Conservation (phyloP, 2,797 vertebrate genomes). For the Lerista edwardsae region DNA sequence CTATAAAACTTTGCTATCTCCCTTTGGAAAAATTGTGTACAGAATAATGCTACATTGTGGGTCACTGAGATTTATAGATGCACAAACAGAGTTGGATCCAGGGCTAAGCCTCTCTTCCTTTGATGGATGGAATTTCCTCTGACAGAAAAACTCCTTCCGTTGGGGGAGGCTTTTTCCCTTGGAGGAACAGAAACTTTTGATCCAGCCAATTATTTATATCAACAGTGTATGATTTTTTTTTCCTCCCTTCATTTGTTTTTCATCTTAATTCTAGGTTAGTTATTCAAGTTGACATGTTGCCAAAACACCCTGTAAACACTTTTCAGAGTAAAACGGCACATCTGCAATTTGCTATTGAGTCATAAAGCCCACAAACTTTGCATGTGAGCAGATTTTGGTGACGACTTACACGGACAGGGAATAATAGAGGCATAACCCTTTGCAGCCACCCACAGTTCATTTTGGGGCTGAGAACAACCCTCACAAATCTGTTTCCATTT, state of each 20-base stretch:
- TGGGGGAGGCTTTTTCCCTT: background rate
- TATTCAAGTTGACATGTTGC: conserved; percentile 43
- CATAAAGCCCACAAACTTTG: conserved; percentile 65
- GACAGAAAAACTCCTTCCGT: background rate
- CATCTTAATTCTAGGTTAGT: background rate
- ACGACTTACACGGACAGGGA: conserved; percentile 63
- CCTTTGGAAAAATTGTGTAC: too few relatives aligned
- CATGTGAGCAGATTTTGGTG: conserved; percentile 74
- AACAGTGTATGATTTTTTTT: background rate
- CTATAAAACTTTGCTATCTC: too few relatives aligned
- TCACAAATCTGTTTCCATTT: conserved; percentile 82
- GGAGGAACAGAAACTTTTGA: background rate
- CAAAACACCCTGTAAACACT: conserved; percentile 53
- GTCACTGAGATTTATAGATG: too few relatives aligned
- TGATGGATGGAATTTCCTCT: too few relatives aligned
- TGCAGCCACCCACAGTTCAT: conserved; percentile 71
- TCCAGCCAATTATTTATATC: background rate
- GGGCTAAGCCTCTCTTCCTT: too few relatives aligned
- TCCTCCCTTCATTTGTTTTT: conserved; percentile 39
- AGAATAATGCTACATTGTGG: too few relatives aligned
- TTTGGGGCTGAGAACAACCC: conserved; percentile 75
- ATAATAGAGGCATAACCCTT: conserved; percentile 63
- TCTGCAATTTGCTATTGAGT: conserved; percentile 68
- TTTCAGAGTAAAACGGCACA: conserved; percentile 62
- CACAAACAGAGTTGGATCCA: too few relatives aligned